Evolutionary conservation across 2,113 vertebrate genomes (phyloP).

Genomic region (Crotophaga sulcirostris): DNA sequence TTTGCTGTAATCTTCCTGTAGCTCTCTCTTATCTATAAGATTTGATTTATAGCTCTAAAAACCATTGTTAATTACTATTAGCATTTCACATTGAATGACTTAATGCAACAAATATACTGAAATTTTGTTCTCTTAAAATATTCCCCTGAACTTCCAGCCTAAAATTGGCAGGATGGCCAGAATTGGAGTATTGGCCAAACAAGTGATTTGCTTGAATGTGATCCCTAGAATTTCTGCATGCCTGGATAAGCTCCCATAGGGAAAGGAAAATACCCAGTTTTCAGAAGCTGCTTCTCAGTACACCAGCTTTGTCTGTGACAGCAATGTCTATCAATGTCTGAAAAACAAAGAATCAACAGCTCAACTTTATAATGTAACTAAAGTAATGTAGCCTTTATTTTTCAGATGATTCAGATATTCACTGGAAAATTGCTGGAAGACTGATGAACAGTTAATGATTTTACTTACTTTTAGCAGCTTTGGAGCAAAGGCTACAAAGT

Average conservation of each 20-base stretch:
- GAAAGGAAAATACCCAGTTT: neutral
- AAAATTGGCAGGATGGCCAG: neutral
- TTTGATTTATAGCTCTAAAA: neutral
- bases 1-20: neutral
- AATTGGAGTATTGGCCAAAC: neutral
- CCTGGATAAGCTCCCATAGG: neutral
- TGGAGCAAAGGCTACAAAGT: neutral
- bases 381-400: neutral
- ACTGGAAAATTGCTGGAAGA: neutral
- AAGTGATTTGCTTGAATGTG: neutral
- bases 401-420: neutral
- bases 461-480: neutral
- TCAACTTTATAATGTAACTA: neutral
- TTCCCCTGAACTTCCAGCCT: neutral
- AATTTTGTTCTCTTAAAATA: neutral
- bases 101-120: neutral
- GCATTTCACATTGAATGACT: neutral
- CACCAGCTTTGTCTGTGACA: neutral
- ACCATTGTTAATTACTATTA: neutral
- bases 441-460: neutral
- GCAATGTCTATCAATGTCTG: neutral
- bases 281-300: neutral
- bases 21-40: neutral
- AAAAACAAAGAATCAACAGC: neutral
- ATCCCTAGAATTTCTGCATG: neutral